phyloP scores from a whole-genome alignment of 2,888 invertebrate genomes.

The Nebria brevicollis region DNA sequence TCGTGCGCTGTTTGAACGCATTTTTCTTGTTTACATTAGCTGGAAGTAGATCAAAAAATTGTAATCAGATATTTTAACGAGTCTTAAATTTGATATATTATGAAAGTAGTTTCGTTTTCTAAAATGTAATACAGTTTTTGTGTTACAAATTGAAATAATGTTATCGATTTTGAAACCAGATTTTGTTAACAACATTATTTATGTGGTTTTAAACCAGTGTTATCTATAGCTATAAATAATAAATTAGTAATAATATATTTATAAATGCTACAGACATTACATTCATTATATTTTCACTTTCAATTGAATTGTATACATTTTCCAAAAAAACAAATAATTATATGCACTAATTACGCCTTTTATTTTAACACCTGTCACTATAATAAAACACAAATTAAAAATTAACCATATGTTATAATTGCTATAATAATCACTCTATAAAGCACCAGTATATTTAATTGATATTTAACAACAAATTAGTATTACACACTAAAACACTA shows the following conservation, averaged over 20 bases:
- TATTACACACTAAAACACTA: not conserved
- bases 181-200: not conserved
- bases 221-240: no score
- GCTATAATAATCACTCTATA: not conserved
- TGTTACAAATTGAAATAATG: not conserved
- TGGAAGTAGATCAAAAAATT: not conserved
- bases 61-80: constrained; percentile 1
- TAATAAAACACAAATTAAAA: not conserved
- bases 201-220: not conserved
- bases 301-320: not conserved
- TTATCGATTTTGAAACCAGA: not conserved
- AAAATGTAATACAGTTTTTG: not conserved
- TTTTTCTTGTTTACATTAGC: not conserved
- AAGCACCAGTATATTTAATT: not conserved
- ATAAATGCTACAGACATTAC: no score
- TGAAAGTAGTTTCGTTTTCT: constrained; percentile 1
- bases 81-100: not conserved
- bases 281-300: not conserved
- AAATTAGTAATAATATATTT: no score
- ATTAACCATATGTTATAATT: not conserved
- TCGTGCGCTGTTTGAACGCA: not conserved
- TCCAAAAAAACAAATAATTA: not conserved
- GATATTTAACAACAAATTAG: not conserved
- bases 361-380: not conserved
- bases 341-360: not conserved